Evolutionary conservation across 1,140 invertebrate species (phyloP).

Genomic region (Cotesia vestalis): DNA sequence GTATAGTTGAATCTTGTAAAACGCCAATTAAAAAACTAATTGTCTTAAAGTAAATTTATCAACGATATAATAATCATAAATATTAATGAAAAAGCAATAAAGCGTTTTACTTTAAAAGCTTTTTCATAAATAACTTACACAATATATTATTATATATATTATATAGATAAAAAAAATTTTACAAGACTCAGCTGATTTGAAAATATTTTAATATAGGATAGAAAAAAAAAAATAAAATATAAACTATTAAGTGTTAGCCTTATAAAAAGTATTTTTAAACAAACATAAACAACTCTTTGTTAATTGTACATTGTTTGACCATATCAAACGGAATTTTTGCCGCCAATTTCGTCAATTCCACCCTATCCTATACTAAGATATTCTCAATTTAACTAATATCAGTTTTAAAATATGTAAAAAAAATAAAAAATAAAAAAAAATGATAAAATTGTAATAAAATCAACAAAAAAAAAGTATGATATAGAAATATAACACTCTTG

Average conservation of each 20-base stretch:
- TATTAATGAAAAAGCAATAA: slow-evolving; percentile 7
- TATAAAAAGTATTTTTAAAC: slow-evolving; percentile 39
- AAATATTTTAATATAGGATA: slow-evolving; percentile 60
- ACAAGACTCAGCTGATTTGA: slow-evolving; percentile 50
- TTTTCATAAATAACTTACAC: background rate
- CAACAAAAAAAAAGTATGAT: slow-evolving; percentile 43
- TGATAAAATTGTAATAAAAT: too few species aligned
- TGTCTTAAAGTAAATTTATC: slow-evolving; percentile 20
- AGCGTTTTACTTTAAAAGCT: background rate
- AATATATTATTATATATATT: too few species aligned
- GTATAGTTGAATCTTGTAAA: slow-evolving; percentile 12
- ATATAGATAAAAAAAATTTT: slow-evolving; percentile 1
- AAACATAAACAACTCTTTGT: slow-evolving; percentile 43
- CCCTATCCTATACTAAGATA: slow-evolving; percentile 54
- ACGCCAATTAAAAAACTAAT: background rate
- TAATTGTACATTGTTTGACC: slow-evolving; percentile 47
- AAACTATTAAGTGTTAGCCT: background rate
- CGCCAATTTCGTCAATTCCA: slow-evolving; percentile 55
- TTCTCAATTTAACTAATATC: slow-evolving; percentile 51
- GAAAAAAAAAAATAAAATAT: slow-evolving; percentile 33
- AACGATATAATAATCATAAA: background rate
- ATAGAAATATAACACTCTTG: slow-evolving; percentile 57
- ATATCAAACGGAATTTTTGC: slow-evolving; percentile 54
- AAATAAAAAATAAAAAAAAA: too few species aligned
- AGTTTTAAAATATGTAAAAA: slow-evolving; percentile 49